Conservation (phyloP, 2,888 invertebrate genomes). For the Mongoloraphidia duomilia region DNA sequence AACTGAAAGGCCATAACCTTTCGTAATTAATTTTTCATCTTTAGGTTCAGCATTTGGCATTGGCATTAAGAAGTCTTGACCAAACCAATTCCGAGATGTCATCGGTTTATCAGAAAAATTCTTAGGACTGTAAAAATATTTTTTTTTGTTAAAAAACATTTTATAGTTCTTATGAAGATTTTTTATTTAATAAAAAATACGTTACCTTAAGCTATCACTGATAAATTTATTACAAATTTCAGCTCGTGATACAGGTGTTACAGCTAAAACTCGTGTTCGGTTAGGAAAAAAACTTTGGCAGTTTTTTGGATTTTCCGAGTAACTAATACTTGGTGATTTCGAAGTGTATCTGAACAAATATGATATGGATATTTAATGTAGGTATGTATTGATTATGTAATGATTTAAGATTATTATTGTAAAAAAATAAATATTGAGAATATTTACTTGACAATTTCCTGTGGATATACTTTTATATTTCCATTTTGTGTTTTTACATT, state of each 20-base stretch:
- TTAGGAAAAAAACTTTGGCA: neutral
- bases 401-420: neutral
- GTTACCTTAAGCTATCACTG: neutral
- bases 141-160: too few species aligned
- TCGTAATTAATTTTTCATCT: neutral
- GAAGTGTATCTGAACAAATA: neutral
- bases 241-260: neutral
- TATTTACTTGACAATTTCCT: slow-evolving; percentile 21
- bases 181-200: too few species aligned
- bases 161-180: too few species aligned
- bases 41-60: too few species aligned
- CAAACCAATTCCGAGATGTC: too few species aligned
- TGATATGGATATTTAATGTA: neutral
- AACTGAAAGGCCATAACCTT: slow-evolving; percentile 9
- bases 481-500: slow-evolving; percentile 17
- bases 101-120: too few species aligned
- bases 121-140: too few species aligned
- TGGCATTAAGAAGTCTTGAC: too few species aligned
- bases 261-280: neutral
- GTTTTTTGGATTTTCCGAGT: neutral
- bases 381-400: too few species aligned
- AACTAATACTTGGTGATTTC: neutral
- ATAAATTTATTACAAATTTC: neutral
- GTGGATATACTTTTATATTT: slow-evolving; percentile 17
- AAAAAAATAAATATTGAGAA: neutral